phyloP scores from a whole-genome alignment of 2,888 invertebrate species.

The Mesorhabditis belari region DNA sequence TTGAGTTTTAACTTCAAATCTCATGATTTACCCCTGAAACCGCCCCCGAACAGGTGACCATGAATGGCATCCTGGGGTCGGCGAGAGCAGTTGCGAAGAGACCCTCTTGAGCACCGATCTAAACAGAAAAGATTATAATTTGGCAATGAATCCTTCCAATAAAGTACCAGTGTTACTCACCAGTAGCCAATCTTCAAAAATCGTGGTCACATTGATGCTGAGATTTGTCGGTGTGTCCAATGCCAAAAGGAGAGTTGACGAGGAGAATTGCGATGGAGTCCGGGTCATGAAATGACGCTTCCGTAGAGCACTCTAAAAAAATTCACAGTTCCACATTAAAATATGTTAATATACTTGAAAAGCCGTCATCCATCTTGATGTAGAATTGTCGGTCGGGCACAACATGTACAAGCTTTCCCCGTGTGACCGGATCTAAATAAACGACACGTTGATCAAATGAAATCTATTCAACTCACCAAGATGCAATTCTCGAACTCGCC shows the following conservation, averaged over 20 bases:
- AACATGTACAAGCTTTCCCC: background rate
- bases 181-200: background rate
- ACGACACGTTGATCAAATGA: background rate
- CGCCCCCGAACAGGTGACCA: background rate
- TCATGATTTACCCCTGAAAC: too few species aligned
- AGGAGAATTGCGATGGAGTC: constrained; percentile 16
- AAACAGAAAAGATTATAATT: too few species aligned
- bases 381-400: background rate
- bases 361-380: constrained; percentile 1
- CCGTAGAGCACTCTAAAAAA: constrained; percentile 19
- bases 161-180: too few species aligned
- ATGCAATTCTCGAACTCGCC: background rate
- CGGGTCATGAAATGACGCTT: constrained; percentile 22
- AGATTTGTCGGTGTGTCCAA: background rate
- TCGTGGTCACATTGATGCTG: background rate
- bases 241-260: background rate
- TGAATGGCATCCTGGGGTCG: background rate
- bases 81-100: background rate
- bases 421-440: background rate
- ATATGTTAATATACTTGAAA: constrained; percentile 22
- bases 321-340: constrained; percentile 20
- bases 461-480: background rate
- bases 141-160: background rate
- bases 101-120: background rate
- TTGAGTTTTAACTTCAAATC: background rate